Conservation (phyloP, 2,888 invertebrate species). For the Coelinius sp. region DNA sequence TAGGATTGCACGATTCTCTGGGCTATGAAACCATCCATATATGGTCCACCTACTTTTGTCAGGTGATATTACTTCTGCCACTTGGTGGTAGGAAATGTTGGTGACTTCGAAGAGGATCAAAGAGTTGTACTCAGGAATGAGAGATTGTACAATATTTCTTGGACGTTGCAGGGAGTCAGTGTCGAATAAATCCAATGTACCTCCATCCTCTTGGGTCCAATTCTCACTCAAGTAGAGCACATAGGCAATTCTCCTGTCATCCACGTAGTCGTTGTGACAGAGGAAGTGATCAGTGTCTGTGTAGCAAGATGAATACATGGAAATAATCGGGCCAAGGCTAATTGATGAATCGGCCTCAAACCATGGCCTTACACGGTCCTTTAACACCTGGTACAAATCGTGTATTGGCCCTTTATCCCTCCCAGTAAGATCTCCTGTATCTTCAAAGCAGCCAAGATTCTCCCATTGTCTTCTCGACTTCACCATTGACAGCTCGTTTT, state of each 20-base stretch:
- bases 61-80: constrained; percentile 84
- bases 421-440: constrained; percentile 83
- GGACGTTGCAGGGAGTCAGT: constrained; percentile 79
- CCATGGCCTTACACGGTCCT: constrained; percentile 78
- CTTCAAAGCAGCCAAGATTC: constrained; percentile 91
- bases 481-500: constrained; percentile 79
- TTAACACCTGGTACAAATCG: constrained; percentile 79
- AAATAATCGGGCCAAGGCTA: constrained; percentile 71
- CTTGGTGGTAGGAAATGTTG: constrained; percentile 91
- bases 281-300: constrained; percentile 88
- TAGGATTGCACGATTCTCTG: constrained; percentile 51
- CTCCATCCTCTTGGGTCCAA: constrained; percentile 86
- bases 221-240: constrained; percentile 88
- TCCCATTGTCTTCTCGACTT: constrained; percentile 78
- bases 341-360: constrained; percentile 71
- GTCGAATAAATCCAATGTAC: constrained; percentile 85
- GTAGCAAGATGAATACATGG: constrained; percentile 85
- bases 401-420: constrained; percentile 73
- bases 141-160: constrained; percentile 73
- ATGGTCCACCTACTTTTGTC: constrained; percentile 87
- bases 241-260: constrained; percentile 91
- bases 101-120: constrained; percentile 94
- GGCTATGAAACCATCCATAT: constrained; percentile 97
- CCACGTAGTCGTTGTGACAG: constrained; percentile 93
- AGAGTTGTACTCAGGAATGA: constrained; percentile 87